phyloP scores from a whole-genome alignment of 2,113 vertebrate genomes.

The Cyprinodon brontotheroides region DNA sequence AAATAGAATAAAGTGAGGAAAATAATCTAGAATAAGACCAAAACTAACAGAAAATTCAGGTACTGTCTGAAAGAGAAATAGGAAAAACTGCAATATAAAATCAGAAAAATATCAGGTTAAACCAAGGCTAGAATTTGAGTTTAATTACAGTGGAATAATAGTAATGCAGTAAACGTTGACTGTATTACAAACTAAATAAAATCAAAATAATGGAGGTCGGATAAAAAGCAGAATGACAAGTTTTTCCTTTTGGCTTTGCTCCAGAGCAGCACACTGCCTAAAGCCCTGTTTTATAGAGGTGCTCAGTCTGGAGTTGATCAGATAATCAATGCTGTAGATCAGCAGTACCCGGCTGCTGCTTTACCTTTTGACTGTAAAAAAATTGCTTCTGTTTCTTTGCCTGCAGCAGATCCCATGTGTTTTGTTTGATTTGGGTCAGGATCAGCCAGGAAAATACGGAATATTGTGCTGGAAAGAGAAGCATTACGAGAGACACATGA shows the following conservation, averaged over 20 bases:
- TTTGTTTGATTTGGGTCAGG: background rate
- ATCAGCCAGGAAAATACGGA: background rate
- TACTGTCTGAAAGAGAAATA: no score
- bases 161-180: background rate
- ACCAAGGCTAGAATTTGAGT: background rate
- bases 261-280: no score
- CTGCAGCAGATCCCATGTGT: background rate
- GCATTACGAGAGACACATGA: background rate
- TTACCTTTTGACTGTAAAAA: background rate
- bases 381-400: background rate
- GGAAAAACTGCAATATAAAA: background rate
- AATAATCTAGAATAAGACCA: background rate
- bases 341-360: no score
- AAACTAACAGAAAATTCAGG: background rate
- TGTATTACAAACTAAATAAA: background rate
- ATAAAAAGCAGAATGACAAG: background rate
- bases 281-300: no score
- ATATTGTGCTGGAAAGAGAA: background rate
- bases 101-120: background rate
- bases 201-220: background rate
- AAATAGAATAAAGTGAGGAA: background rate
- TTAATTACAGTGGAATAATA: background rate
- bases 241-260: background rate
- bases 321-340: background rate
- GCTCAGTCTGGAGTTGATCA: background rate